These are phyloP conservation scores for Cylas formicarius DNA, from an alignment of 1,140 invertebrate genomes.

Conservation along the genomic window DNA sequence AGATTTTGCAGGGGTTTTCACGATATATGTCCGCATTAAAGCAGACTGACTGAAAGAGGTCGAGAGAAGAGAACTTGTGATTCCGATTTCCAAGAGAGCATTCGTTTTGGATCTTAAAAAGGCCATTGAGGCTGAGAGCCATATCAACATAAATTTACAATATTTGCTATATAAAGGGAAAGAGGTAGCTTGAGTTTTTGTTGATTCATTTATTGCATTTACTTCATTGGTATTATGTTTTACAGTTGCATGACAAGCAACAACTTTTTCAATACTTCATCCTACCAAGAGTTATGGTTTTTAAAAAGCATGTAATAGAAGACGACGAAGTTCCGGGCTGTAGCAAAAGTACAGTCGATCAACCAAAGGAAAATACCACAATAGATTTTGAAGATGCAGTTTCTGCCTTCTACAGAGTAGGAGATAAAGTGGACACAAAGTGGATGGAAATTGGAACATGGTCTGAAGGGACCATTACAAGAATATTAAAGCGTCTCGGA, in stretches of 20 bases:
- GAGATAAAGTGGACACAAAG: conserved; percentile 63
- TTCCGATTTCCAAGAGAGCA: conserved; percentile 42
- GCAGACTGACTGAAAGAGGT: conserved; percentile 11
- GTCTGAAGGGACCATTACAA: conserved; percentile 55
- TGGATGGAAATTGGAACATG: conserved; percentile 54
- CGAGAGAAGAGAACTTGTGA: conserved; percentile 12
- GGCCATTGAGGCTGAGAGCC: conserved; percentile 52
- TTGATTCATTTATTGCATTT: no score
- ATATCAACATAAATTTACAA: conserved; percentile 52
- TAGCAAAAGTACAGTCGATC: conserved; percentile 4
- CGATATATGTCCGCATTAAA: conserved; percentile 19
- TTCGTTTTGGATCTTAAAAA: conserved; percentile 44
- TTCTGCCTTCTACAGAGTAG: conserved; percentile 54
- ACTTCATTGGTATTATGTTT: no score
- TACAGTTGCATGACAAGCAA: conserved; percentile 66
- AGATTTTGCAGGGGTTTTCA: no score
- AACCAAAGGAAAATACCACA: conserved; percentile 16
- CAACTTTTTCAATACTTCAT: conserved; percentile 72
- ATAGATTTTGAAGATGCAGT: conserved; percentile 39
- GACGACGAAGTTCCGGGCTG: conserved; percentile 8
- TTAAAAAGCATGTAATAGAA: conserved; percentile 39
- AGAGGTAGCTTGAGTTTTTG: no score
- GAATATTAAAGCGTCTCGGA: conserved; percentile 43
- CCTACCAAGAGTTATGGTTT: conserved; percentile 67
- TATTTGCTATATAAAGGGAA: conserved; percentile 72